Conservation (phyloP, 2,888 invertebrate species). For the Plagiodera versicolora region DNA sequence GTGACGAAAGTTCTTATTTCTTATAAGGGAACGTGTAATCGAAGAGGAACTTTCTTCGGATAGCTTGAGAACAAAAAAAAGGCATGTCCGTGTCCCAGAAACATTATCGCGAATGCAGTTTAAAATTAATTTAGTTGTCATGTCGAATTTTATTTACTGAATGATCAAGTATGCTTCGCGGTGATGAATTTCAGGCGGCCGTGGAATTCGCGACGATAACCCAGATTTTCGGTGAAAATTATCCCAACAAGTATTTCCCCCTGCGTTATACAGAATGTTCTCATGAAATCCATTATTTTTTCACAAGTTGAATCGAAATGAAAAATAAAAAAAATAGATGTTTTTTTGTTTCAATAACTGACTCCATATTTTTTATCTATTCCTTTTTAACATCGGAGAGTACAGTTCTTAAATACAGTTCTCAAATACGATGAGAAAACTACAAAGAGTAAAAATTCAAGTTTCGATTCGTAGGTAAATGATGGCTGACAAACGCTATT, state of each 20-base stretch:
- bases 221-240: background rate
- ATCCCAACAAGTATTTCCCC: background rate
- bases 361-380: too few relatives aligned
- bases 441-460: too few relatives aligned
- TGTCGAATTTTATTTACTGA: conserved; percentile 2
- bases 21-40: conserved; percentile 8
- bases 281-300: too few relatives aligned
- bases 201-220: conserved; percentile 5
- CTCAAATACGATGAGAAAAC: too few relatives aligned
- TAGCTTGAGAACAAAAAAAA: conserved; percentile 6
- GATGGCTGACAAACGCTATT: too few relatives aligned
- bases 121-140: conserved; percentile 14
- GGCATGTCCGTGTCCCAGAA: conserved; percentile 9
- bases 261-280: too few relatives aligned
- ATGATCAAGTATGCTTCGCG: conserved; percentile 3
- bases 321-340: too few relatives aligned
- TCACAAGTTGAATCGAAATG: too few relatives aligned
- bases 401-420: too few relatives aligned
- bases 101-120: conserved; percentile 9
- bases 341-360: too few relatives aligned
- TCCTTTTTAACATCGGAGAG: too few relatives aligned
- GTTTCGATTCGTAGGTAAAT: too few relatives aligned
- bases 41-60: conserved; percentile 8
- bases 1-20: conserved; percentile 9
- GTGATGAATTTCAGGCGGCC: background rate